These are phyloP conservation scores for Calameuta idolon DNA, from an alignment of 2,888 invertebrate species.

Conservation along the genomic window DNA sequence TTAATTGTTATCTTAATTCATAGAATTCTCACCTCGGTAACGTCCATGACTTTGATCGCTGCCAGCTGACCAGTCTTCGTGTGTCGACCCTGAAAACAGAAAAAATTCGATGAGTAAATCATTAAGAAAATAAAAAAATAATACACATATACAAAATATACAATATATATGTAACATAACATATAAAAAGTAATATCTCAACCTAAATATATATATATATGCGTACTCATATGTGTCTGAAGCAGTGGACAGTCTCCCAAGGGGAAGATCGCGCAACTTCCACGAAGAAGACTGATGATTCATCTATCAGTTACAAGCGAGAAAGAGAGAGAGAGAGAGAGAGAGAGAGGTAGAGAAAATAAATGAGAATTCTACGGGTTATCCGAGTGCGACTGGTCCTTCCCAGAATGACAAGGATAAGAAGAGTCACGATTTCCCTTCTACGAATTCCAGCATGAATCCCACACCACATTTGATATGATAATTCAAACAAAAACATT, in stretches of 20 bases:
- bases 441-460: not conserved
- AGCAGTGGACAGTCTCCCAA: not conserved
- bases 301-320: not conserved
- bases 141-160: too few relatives aligned
- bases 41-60: slow-evolving; percentile 99
- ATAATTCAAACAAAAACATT: not conserved
- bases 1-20: not conserved
- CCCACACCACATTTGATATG: not conserved
- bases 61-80: slow-evolving; percentile 99
- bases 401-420: not conserved
- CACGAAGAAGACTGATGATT: not conserved
- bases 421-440: not conserved
- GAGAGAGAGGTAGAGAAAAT: not conserved
- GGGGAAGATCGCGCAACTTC: not conserved
- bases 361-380: slow-evolving; percentile 3
- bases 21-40: slow-evolving; percentile 80
- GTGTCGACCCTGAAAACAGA: slow-evolving; percentile 87
- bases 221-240: not conserved
- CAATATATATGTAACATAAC: too few relatives aligned
- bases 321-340: not conserved
- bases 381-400: not conserved
- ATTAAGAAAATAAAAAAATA: too few relatives aligned
- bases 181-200: not conserved
- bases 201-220: not conserved
- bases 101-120: slow-evolving; percentile 20